Percentiles rank a stretch among this genome's conserved stretches.
These are phyloP conservation scores for Glareola pratincola DNA, from an alignment of 2,113 vertebrate species.

Conservation along the genomic window DNA sequence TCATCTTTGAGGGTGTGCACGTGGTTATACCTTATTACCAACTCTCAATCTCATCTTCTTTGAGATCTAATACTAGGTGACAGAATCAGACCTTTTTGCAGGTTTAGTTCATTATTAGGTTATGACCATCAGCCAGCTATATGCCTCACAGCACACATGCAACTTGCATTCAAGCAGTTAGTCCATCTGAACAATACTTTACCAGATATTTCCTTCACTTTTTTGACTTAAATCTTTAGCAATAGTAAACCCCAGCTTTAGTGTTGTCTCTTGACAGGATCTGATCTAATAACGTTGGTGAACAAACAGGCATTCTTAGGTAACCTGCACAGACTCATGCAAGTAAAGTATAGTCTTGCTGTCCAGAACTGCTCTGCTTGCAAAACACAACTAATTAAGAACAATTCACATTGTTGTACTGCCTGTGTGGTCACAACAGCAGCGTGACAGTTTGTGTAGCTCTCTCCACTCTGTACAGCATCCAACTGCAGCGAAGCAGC, in stretches of 20 bases:
- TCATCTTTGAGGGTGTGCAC: background rate
- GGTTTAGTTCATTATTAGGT: background rate
- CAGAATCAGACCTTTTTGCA: background rate
- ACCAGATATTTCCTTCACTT: background rate
- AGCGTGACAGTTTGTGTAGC: accelerated
- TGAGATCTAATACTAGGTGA: background rate
- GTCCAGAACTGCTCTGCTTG: background rate
- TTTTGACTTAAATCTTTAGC: background rate
- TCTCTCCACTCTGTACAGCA: background rate
- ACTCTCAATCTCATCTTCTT: background rate
- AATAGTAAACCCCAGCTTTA: background rate
- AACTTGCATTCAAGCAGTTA: background rate
- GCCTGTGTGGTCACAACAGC: background rate
- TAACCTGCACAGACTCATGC: background rate
- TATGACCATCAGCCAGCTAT: background rate
- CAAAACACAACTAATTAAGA: background rate
- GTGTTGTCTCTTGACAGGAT: background rate
- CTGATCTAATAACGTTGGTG: background rate
- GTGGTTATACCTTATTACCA: background rate
- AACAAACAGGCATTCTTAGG: accelerated
- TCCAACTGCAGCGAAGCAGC: background rate
- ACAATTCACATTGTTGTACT: background rate
- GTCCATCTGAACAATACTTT: background rate
- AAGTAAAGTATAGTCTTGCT: background rate
- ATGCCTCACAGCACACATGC: background rate